Evolutionary conservation across 2,797 vertebrate genomes (phyloP), one percentile per base, ranked within the genome.

Genomic region (Takifugu rubripes): DNA sequence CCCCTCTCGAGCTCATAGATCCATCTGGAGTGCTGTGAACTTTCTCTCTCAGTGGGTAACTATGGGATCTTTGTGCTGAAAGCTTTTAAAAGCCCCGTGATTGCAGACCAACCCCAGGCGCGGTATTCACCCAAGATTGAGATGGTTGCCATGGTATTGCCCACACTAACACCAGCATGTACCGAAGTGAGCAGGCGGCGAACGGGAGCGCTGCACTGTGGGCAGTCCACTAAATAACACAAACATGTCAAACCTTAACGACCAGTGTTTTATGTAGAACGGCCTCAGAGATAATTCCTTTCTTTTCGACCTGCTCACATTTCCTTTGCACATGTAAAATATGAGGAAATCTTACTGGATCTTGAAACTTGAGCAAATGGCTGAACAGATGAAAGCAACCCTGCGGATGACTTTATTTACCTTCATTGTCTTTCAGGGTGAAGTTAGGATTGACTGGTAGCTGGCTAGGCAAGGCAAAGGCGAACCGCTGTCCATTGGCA

Each of bases 361-460:
- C 46, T 49, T 15, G 5, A 48, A 68, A 47, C 24, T 52, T 47
- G 61, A 66, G 62, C 55, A 24, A 49, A 33, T 6, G 31, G 6
- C 31, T 33, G 31, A 44, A 44, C 33, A 29, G 27, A 27, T 27
- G 3, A 27, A 44, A 5, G 42, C 42, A 43, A 43, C 3, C 42
- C 7, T 29, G 4, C 27, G 27, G 27, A 43, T 1, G 21, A 17
- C 49, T 66, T 49, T 72, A 72, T 87, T 92, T 95, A 99, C 97
- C 97, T 97, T 96, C 94, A 69, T 99, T 98, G 87, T 98, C 95
- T 89, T 93, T 96, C 58, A 99, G 83, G 55, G 96, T 96, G 87
- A 99, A 99, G 90, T 98, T 99, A 79, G 95, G 96, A 84, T 99
- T 98, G 75, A 91, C 71, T 8, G 93, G 84, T 50, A 93, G 85